Conservation (phyloP, 2,113 vertebrate genomes). For the Empidonax alnorum region DNA sequence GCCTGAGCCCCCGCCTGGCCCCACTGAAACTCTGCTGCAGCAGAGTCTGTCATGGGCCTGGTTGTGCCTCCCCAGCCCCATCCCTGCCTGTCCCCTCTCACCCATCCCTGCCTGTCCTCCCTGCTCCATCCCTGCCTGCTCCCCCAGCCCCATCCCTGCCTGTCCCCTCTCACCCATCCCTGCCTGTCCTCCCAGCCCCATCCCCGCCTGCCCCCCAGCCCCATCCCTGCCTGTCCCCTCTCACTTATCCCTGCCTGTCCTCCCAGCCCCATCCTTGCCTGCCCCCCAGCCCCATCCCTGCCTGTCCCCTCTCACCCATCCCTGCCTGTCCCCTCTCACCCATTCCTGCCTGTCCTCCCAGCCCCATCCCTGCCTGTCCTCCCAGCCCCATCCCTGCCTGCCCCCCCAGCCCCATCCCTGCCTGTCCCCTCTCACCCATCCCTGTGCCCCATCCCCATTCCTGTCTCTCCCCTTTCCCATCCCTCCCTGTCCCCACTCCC, state of each 20-base stretch:
- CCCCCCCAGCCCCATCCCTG: too few species aligned
- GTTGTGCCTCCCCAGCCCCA: too few species aligned
- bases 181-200: too few species aligned
- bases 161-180: too few species aligned
- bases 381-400: background rate
- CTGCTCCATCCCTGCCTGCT: background rate
- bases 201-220: background rate
- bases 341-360: background rate
- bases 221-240: background rate
- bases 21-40: background rate
- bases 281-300: background rate
- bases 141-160: background rate
- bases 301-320: background rate
- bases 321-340: background rate
- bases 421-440: too few species aligned
- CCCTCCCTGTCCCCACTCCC: background rate
- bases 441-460: background rate
- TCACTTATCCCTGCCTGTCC: too few species aligned
- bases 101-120: background rate
- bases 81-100: background rate
- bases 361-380: background rate
- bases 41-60: too few species aligned
- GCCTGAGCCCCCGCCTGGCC: background rate
- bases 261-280: background rate
- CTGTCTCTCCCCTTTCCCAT: background rate